Evolutionary conservation across 2,113 vertebrate genomes (phyloP).

Genomic region (Coptodon bakossiorum): DNA sequence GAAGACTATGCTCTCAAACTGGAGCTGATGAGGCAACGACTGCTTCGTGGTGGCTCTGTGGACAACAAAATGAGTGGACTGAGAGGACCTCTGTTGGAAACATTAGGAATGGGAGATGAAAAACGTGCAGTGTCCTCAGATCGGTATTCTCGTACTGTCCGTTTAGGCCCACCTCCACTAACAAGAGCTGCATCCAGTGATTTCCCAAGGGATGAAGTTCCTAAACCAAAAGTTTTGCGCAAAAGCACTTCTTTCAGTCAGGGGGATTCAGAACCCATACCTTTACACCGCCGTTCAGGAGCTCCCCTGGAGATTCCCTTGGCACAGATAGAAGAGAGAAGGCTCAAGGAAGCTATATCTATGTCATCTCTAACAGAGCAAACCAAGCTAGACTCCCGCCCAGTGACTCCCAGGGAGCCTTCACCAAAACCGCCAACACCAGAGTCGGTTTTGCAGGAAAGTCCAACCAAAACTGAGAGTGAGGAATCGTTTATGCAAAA

Average conservation of each 20-base stretch:
- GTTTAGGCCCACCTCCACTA: conserved; percentile 72
- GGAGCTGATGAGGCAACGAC: conserved; percentile 88
- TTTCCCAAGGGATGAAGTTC: conserved; percentile 65
- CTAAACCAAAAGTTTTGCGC: conserved; percentile 77
- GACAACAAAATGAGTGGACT: conserved; percentile 93
- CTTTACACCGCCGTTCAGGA: conserved; percentile 84
- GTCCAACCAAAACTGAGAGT: conserved; percentile 50
- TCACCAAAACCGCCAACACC: conserved; percentile 55
- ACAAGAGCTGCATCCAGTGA: conserved; percentile 88
- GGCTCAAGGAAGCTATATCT: conserved; percentile 87
- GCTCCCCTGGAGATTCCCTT: conserved; percentile 91
- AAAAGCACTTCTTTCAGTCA: conserved; percentile 97
- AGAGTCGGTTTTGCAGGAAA: conserved; percentile 36
- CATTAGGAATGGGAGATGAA: conserved; percentile 80
- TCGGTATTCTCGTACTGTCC: conserved; percentile 61
- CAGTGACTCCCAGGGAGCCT: conserved; percentile 56
- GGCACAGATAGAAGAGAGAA: conserved; percentile 76
- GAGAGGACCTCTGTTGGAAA: conserved; percentile 90
- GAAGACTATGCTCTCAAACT: conserved; percentile 89
- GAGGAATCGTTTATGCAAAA: conserved; percentile 51
- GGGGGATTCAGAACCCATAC: conserved; percentile 83
- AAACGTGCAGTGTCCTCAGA: conserved; percentile 63
- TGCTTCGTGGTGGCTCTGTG: conserved; percentile 80
- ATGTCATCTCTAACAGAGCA: conserved; percentile 85
- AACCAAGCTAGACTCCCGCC: conserved; percentile 70